These are phyloP conservation scores for Napeogenes sylphis DNA, from an alignment of 2,888 invertebrate species.

Conservation along the genomic window DNA sequence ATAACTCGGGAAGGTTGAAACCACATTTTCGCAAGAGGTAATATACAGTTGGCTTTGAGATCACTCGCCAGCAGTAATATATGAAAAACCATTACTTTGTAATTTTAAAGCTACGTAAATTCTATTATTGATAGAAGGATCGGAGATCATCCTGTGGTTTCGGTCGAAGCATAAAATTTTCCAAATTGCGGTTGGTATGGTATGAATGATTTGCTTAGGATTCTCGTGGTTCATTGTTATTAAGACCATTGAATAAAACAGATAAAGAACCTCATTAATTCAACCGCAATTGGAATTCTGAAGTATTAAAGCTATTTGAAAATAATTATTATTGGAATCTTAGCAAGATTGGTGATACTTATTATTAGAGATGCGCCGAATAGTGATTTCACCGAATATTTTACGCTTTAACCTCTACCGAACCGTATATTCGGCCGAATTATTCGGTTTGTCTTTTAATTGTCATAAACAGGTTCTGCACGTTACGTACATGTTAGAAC, in stretches of 20 bases:
- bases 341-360: not conserved
- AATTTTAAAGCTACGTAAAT: conserved; percentile 14
- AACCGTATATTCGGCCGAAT: too few relatives aligned
- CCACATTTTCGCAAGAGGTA: not conserved
- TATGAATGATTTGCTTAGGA: conserved; percentile 20
- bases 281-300: conserved; percentile 17
- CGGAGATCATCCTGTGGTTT: conserved; percentile 28
- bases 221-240: conserved; percentile 16
- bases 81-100: conserved; percentile 17
- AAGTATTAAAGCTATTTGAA: not conserved
- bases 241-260: conserved; percentile 10
- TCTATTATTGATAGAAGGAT: conserved; percentile 17
- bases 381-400: too few relatives aligned
- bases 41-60: too few relatives aligned
- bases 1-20: not conserved
- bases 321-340: not conserved
- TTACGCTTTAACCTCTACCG: too few relatives aligned
- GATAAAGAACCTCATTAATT: conserved; percentile 19
- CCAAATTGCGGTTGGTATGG: conserved; percentile 27
- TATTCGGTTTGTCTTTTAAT: too few relatives aligned
- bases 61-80: not conserved
- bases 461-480: too few relatives aligned
- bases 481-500: too few relatives aligned
- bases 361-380: too few relatives aligned
- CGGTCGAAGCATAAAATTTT: conserved; percentile 25